Base-by-base conservation (phyloP, 2,888 invertebrate species). In the Meandrusa payeni region DNA sequence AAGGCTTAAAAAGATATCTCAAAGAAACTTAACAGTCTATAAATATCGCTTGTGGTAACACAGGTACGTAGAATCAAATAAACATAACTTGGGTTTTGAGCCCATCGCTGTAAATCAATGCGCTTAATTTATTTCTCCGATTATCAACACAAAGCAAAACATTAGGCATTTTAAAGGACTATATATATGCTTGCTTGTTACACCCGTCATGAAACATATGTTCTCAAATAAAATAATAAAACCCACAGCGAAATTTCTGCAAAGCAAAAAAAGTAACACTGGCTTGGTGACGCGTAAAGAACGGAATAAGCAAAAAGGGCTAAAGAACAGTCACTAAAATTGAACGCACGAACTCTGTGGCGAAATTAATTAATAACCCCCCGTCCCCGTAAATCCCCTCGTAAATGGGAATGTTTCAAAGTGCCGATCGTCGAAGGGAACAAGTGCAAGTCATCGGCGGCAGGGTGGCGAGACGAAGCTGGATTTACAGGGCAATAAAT, bases 341-440 rank as follows among this genome's bases (percentile, higher is more conserved):
- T 67, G 70, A 74, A 69, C 69, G 67, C 68, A 70, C 66, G 61
- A 68, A 64, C 65, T 66, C 65, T 63, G 69, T 64, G 69, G 69
- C 59, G 62, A 78, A 83, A 85, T 82, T 85, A 85, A 85, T 86
- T 81, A 85, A 76, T 75, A 76, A 73, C 68, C 77, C 51, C 69
- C n/a, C n/a, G n/a, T n/a, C n/a, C n/a, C n/a, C n/a, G n/a, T n/a
- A n/a, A n/a, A n/a, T n/a, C n/a, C n/a, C 69, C 20, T 63, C 70
- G 64, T 61, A 61, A 57, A 57, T 64, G 65, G 69, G 64, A 76
- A 76, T 67, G 67, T 73, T 77, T 77, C 73, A 76, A 79, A 76
- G 60, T 65, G 61, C 54, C 63, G 64, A 61, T 64, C 62, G 65
- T 57, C 51, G 56, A 47, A 65, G 73, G 67, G 70, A 64, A 50